These are phyloP conservation scores for Mylabris sibirica DNA, from an alignment of 2,888 invertebrate genomes.

Conservation along the genomic window DNA sequence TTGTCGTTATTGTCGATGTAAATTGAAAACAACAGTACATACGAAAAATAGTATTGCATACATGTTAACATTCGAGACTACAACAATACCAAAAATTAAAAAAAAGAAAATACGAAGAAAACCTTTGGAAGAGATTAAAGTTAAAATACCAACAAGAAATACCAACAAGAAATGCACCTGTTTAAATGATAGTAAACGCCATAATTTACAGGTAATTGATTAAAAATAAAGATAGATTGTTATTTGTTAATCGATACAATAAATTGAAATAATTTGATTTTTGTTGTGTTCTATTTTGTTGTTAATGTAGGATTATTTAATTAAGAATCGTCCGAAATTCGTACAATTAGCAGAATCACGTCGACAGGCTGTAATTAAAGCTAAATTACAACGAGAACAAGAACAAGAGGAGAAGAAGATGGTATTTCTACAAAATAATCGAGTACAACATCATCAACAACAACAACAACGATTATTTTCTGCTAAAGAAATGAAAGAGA, in stretches of 20 bases:
- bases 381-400: constrained; percentile 50
- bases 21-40: constrained; percentile 43
- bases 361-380: constrained; percentile 47
- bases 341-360: constrained; percentile 67
- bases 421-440: constrained; percentile 43
- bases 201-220: constrained; percentile 22
- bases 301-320: constrained; percentile 74
- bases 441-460: constrained; percentile 10
- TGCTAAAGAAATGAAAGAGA: constrained; percentile 66
- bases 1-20: constrained; percentile 47
- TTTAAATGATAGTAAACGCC: neutral
- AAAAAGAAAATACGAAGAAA: constrained; percentile 33
- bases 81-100: constrained; percentile 24
- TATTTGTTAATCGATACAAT: neutral
- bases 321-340: constrained; percentile 75
- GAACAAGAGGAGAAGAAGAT: constrained; percentile 60
- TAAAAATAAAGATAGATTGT: neutral
- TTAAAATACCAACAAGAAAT: constrained; percentile 42
- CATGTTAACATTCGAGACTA: constrained; percentile 58
- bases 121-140: constrained; percentile 47
- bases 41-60: constrained; percentile 60
- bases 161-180: neutral
- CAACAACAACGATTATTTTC: constrained; percentile 42
- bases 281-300: constrained; percentile 49
- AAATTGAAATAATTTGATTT: constrained; percentile 45